These are phyloP conservation scores for Microctenopoma steveboyesi DNA, from an alignment of 2,797 vertebrate species.

Conservation along the genomic window DNA sequence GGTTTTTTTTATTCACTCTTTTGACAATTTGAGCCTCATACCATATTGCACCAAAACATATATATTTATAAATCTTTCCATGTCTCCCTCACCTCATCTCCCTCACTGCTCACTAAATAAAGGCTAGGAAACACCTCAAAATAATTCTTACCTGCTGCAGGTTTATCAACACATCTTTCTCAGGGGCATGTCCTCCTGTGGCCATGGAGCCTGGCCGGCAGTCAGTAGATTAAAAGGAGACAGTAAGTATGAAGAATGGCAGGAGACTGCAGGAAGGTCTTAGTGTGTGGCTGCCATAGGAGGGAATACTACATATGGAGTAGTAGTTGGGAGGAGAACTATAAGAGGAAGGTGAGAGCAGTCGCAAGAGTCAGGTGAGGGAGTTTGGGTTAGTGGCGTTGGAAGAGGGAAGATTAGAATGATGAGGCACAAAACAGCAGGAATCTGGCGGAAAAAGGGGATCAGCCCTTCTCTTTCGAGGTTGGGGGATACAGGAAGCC, in stretches of 20 bases:
- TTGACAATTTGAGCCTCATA: no score
- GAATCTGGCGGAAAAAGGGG: constrained; percentile 57
- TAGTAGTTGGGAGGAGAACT: neutral
- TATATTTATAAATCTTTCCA: neutral
- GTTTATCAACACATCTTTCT: constrained; percentile 82
- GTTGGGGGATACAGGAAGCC: constrained; percentile 81
- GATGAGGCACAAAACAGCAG: constrained; percentile 55
- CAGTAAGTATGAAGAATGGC: constrained; percentile 6
- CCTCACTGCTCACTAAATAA: neutral
- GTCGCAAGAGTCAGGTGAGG: constrained; percentile 6
- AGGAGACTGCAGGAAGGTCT: neutral
- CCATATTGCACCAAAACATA: no score
- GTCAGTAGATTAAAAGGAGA: constrained; percentile 34
- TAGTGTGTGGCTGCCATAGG: neutral
- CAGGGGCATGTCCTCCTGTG: constrained; percentile 83
- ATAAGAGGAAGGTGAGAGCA: constrained; percentile 4
- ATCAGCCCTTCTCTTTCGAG: constrained; percentile 88
- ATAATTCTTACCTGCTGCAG: constrained; percentile 79
- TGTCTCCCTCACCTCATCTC: neutral
- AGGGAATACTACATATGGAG: constrained; percentile 1
- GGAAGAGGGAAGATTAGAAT: constrained; percentile 26
- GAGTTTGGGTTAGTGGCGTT: constrained; percentile 3
- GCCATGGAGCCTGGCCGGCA: constrained; percentile 81
- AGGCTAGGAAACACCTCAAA: neutral
- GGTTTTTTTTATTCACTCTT: no score